Evolutionary conservation across 2,113 vertebrate species (phyloP), one percentile per base, ranked within the genome.

Genomic region (Seriola rivoliana): DNA sequence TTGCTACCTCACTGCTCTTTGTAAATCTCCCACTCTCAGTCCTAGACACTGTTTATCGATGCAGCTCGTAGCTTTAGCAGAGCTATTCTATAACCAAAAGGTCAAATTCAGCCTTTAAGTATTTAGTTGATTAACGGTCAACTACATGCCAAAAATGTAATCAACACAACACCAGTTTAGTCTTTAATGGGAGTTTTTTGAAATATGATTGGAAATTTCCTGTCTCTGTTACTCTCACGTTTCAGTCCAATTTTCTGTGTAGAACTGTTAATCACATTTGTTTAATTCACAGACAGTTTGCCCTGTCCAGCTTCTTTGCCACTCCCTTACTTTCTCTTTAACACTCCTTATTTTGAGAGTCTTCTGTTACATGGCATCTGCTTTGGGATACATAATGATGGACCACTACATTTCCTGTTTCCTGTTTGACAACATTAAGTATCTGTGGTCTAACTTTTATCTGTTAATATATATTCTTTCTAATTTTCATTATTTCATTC

Each of bases 401-500:
- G 87, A 75, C 80, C 38, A 21, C 70, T 48, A 63, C 86, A 77
- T 74, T 84, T 90, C 90, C 86, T 85, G 86, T 91, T 90, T 94
- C 84, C 87, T 88, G 88, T 92, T 50, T 88, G 68, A 75, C 62
- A 52, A 72, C 71, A 78, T 89, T 77, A 88, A 81, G 75, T 74
- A 50, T 70, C 81, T 88, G 58, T 85, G 84, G 78, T 85, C 87
- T 86, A 77, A 88, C 76, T 64, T 85, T 74, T 55, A 78, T 86
- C 66, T 93, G 48, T 85, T 81, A 16, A 74, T 67, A 38, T 68
- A 55, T 40, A 65, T 71, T 59, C 54, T 68, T 70, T 46, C 75
- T 57, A 66, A 55, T 67, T 60, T 78, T 78, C 16, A 55, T 79
- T 36, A 71, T 82, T 87, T 81, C 9, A 78, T 70, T 50, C 76